Base-by-base conservation (phyloP, 1,140 invertebrate genomes). In the Papilio glaucus region DNA sequence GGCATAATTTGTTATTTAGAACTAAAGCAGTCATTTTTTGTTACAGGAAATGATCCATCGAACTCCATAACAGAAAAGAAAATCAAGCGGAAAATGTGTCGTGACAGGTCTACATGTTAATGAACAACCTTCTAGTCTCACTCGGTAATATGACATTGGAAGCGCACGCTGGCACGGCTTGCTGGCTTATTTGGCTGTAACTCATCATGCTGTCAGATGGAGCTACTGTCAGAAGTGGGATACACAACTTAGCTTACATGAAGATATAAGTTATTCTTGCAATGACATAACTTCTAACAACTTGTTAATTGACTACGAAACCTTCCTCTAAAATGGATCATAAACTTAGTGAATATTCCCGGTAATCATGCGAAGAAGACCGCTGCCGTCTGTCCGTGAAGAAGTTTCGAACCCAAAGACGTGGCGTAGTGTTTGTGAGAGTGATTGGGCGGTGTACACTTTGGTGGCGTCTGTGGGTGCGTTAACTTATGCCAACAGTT, bases 401-500 rank as follows among this genome's bases (percentile, higher is more conserved):
- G 91, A 92, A 73, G 75, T 76, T 60, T 72, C 79, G 9, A 68
- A 77, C 73, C 70, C 80, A 8, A 90, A 87, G 68, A 76, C 85
- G 9, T 89, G 89, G 84, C 77, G 78, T 4, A 84, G 74, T 65
- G 53, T 87, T 6, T 88, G 87, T 72, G 85, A 88, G 9, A 89
- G 77, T 69, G 90, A 93, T 12, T 91, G 88, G 83, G 78, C 76
- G 7, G 76, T 93, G 7, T 97, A 97, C 80, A 87, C 93, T 4
- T 82, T 95, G 4, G 95, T 96, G 21, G 94, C 94, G 7, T 93
- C 94, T 2, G 95, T 96, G 9, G 96, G 96, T n/a, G 93, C 96
- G 1, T 88, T 94, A 10, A 95, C 95, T 76, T 98, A 98, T 86
- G 92, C 95, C 29, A 98, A 98, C 87, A 96, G 96, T 6, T 92